A percentile compares a stretch with the other conserved stretches of the same genome.
Evolutionary conservation across 1,140 invertebrate species (phyloP).

Genomic region (Pseudachorutes palmiensis): DNA sequence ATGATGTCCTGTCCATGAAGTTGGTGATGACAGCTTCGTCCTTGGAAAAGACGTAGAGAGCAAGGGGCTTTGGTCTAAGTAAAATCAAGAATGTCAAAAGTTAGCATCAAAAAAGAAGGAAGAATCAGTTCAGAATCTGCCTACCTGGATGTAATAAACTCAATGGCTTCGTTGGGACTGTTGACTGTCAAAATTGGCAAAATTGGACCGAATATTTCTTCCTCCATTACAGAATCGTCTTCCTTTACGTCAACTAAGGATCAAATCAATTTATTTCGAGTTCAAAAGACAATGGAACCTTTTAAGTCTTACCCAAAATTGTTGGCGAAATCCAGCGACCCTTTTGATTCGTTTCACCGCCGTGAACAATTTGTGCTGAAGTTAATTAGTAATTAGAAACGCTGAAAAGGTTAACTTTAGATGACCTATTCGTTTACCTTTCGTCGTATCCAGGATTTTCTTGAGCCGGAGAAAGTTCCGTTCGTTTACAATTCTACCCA

Average conservation of each 20-base stretch:
- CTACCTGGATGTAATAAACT: slow-evolving; percentile 65
- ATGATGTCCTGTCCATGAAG: slow-evolving; percentile 63
- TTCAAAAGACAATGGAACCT: background rate
- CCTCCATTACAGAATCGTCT: slow-evolving; percentile 67
- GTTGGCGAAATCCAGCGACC: background rate
- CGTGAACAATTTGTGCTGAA: background rate
- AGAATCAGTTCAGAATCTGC: background rate
- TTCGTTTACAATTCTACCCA: slow-evolving; percentile 74
- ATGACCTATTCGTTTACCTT: too few species aligned
- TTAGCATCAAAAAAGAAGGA: too few species aligned
- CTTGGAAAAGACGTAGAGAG: slow-evolving; percentile 77
- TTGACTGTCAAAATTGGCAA: slow-evolving; percentile 76
- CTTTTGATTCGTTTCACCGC: background rate
- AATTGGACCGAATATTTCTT: slow-evolving; percentile 93
- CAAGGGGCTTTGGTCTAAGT: slow-evolving; percentile 56
- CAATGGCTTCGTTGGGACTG: slow-evolving; percentile 77
- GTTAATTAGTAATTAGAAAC: background rate
- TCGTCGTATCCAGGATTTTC: slow-evolving; percentile 23
- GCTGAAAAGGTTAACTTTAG: too few species aligned
- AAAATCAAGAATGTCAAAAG: too few species aligned
- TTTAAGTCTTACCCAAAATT: background rate
- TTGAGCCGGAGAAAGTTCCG: slow-evolving; percentile 56
- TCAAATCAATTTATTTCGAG: background rate
- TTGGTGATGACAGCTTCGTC: slow-evolving; percentile 61
- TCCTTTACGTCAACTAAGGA: slow-evolving; percentile 39